Conservation (phyloP, 1,140 invertebrate species). For the Acyrthosiphon pisum region DNA sequence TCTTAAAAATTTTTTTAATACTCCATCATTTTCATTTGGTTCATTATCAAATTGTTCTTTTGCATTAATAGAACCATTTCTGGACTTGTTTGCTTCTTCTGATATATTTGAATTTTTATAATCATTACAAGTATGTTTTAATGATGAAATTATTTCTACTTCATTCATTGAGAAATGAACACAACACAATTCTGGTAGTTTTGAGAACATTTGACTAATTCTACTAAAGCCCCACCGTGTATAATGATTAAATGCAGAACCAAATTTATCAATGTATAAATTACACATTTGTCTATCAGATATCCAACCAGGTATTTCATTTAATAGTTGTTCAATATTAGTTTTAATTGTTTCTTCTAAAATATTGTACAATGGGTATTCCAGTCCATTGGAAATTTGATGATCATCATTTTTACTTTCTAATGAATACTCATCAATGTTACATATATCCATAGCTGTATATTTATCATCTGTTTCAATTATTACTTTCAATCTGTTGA, state of each 20-base stretch:
- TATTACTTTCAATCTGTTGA: background rate
- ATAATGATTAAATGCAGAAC: slow-evolving; percentile 48
- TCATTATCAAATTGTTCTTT: background rate
- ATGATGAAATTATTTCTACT: slow-evolving; percentile 36
- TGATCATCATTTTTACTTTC: background rate
- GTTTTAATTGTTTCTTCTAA: slow-evolving; percentile 40
- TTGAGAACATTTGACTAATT: slow-evolving; percentile 47
- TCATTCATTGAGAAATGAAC: background rate
- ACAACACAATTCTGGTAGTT: slow-evolving; percentile 38
- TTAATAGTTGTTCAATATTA: slow-evolving; percentile 41
- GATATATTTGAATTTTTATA: background rate
- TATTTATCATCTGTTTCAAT: slow-evolving; percentile 24
- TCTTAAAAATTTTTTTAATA: slow-evolving; percentile 33
- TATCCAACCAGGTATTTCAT: slow-evolving; percentile 31
- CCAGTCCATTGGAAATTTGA: background rate
- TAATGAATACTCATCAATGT: slow-evolving; percentile 34
- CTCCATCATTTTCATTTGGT: background rate
- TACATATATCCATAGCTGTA: slow-evolving; percentile 31
- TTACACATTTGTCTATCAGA: slow-evolving; percentile 16
- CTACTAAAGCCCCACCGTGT: slow-evolving; percentile 40
- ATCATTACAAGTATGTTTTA: background rate
- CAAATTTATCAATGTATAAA: slow-evolving; percentile 48
- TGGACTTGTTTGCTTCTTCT: background rate
- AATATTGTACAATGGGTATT: slow-evolving; percentile 13
- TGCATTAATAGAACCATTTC: background rate